phyloP scores from a whole-genome alignment of 2,113 vertebrate species.

The Electrona antarctica region DNA sequence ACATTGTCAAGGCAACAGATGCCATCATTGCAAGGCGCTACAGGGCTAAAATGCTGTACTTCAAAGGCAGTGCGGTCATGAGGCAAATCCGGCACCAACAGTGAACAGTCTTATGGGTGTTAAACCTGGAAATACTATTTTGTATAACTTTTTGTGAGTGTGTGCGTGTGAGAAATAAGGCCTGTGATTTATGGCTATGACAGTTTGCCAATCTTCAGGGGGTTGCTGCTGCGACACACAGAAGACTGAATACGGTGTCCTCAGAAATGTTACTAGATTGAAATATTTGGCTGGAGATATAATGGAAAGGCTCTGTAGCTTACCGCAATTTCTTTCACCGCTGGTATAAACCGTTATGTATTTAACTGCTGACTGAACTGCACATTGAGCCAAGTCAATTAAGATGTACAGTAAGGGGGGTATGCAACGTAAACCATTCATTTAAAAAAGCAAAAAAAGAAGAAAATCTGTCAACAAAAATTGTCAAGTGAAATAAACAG shows the following conservation, averaged over 20 bases:
- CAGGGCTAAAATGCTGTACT: background rate
- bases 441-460: background rate
- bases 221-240: background rate
- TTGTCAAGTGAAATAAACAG: too few species aligned
- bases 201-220: background rate
- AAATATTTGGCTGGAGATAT: conserved; percentile 1
- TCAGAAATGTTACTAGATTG: background rate
- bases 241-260: background rate
- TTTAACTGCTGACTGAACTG: conserved; percentile 7
- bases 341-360: conserved; percentile 8
- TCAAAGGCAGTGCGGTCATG: background rate
- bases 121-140: too few species aligned
- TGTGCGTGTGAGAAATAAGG: too few species aligned
- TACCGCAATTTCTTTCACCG: background rate
- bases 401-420: background rate
- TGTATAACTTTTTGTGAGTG: too few species aligned
- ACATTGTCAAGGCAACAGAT: background rate
- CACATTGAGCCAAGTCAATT: background rate
- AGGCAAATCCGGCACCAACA: too few species aligned
- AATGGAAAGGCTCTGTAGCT: conserved; percentile 2
- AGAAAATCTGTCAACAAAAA: too few species aligned
- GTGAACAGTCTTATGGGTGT: too few species aligned
- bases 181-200: conserved; percentile 6
- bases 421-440: background rate
- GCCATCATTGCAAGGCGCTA: background rate